Evolutionary conservation across 2,113 vertebrate genomes (phyloP).

Genomic region (Platysternon megacephalum): DNA sequence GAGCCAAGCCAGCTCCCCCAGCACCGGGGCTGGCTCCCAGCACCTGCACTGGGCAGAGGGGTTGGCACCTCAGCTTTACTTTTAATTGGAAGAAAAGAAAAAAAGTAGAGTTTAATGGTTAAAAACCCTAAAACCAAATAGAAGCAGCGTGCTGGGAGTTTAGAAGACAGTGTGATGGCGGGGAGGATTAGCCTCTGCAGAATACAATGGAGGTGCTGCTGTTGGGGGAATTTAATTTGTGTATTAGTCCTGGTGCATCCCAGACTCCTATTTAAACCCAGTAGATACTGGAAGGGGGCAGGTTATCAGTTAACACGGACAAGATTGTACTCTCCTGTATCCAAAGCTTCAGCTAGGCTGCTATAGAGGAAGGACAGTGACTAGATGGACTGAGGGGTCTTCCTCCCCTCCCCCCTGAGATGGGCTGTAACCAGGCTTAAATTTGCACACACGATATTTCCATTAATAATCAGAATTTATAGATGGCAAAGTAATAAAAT

Average conservation of each 20-base stretch:
- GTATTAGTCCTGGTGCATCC: too few species aligned
- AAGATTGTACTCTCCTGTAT: too few species aligned
- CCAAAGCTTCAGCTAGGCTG: background rate
- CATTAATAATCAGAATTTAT: background rate
- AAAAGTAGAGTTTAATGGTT: background rate
- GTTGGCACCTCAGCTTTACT: background rate
- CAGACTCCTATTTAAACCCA: too few species aligned
- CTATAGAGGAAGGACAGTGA: background rate
- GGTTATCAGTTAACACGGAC: background rate
- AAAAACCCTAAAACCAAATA: background rate
- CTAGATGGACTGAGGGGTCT: background rate
- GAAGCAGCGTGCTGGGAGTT: background rate
- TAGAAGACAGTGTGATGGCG: background rate
- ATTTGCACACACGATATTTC: too few species aligned
- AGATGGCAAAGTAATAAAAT: background rate
- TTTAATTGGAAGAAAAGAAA: background rate
- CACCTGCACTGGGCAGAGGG: too few species aligned
- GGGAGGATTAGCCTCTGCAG: background rate
- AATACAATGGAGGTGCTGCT: too few species aligned
- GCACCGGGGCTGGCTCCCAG: too few species aligned
- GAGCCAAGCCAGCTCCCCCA: background rate
- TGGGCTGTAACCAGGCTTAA: too few species aligned
- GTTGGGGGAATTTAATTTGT: too few species aligned
- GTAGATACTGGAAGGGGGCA: background rate
- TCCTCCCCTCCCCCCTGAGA: fast-evolving